These are phyloP conservation scores for Gasterosteus aculeatus DNA, from an alignment of 2,113 vertebrate genomes.

Conservation along the genomic window DNA sequence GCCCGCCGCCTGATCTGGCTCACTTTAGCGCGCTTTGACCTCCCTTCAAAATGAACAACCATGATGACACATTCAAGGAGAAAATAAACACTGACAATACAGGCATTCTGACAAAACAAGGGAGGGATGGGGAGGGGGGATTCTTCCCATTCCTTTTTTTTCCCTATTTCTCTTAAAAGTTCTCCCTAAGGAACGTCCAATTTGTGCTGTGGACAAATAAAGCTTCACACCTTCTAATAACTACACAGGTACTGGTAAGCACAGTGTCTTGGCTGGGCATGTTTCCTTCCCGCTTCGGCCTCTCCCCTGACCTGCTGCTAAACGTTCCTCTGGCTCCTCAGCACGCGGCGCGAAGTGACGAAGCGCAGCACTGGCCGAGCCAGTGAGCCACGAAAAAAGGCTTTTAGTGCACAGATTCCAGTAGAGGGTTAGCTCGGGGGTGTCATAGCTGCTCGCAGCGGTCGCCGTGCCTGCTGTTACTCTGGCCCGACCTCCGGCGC, in stretches of 20 bases:
- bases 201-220: conserved; percentile 80
- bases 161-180: conserved; percentile 29
- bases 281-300: conserved; percentile 12
- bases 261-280: conserved; percentile 74
- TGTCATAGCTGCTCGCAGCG: conserved; percentile 47
- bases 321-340: conserved; percentile 69
- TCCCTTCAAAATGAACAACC: conserved; percentile 43
- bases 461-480: conserved; percentile 29
- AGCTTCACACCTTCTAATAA: conserved; percentile 70
- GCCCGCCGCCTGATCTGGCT: conserved; percentile 45
- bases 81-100: conserved; percentile 33
- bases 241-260: conserved; percentile 74
- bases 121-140: background rate
- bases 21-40: conserved; percentile 26
- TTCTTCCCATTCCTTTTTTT: conserved; percentile 29
- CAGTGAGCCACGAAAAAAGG: conserved; percentile 61
- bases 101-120: conserved; percentile 60
- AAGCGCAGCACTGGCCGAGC: conserved; percentile 51
- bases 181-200: conserved; percentile 53
- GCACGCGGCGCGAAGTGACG: conserved; percentile 49
- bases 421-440: conserved; percentile 61
- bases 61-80: conserved; percentile 40
- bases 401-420: conserved; percentile 70
- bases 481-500: conserved; percentile 44
- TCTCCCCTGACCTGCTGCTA: conserved; percentile 61